Conservation (phyloP, 30 jellyfish, hydroid and myxozoan species). For the Sanderia malayensis region DNA sequence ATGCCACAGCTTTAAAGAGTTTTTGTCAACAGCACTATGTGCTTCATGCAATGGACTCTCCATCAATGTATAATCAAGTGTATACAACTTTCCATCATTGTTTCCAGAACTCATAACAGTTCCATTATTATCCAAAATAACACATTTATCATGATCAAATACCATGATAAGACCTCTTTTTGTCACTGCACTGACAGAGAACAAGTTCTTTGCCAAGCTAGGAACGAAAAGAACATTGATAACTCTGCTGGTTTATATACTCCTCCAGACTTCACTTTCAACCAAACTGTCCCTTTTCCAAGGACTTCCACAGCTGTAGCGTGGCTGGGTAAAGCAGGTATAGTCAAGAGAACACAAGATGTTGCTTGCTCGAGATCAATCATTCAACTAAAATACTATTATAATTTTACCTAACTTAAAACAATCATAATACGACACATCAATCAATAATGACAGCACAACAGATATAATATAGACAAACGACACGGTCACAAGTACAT, state of each 20-base stretch:
- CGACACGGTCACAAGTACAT: too few relatives aligned
- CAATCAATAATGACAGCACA: too few relatives aligned
- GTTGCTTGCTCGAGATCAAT: too few relatives aligned
- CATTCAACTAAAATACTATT: too few relatives aligned
- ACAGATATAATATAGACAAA: too few relatives aligned
- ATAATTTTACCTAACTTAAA: too few relatives aligned
- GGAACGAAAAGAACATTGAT: conserved; percentile 40
- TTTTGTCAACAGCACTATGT: background rate
- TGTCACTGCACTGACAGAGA: too few relatives aligned
- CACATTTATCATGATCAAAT: conserved; percentile 2
- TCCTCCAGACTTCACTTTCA: conserved; percentile 23
- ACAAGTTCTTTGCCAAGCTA: conserved; percentile 19
- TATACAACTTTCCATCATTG: conserved; percentile 10
- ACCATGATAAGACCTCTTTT: background rate
- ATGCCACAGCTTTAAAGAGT: background rate
- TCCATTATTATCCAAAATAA: conserved; percentile 15
- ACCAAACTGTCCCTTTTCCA: conserved; percentile 33
- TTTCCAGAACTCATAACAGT: conserved; percentile 10
- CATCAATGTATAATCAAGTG: background rate
- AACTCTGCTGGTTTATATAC: background rate
- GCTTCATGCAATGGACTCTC: conserved; percentile 3
- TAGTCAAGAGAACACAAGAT: too few relatives aligned
- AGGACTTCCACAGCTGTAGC: too few relatives aligned
- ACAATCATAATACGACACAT: too few relatives aligned
- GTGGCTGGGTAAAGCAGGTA: too few relatives aligned